phyloP scores from a whole-genome alignment of 2,888 invertebrate species.

The Smittia aterrima region DNA sequence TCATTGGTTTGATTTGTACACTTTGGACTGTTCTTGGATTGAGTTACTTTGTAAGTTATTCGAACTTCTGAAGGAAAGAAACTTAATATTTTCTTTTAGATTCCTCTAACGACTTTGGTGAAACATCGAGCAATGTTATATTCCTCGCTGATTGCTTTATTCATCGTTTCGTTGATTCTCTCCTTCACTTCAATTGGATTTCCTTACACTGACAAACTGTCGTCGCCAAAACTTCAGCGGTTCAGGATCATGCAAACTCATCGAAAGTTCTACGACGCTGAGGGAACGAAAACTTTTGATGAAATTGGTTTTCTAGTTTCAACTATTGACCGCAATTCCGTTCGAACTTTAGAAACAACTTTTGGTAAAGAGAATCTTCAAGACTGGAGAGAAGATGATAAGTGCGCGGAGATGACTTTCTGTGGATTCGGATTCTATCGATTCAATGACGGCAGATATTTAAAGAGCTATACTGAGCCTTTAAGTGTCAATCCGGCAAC shows the following conservation, averaged over 20 bases:
- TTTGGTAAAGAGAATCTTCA: neutral
- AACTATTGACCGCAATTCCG: conserved; percentile 18
- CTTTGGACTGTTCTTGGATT: conserved; percentile 51
- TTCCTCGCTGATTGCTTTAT: conserved; percentile 46
- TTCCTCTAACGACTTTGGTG: conserved; percentile 47
- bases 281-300: neutral
- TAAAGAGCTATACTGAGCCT: neutral
- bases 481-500: neutral
- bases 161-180: conserved; percentile 48
- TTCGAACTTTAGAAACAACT: neutral
- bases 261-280: neutral
- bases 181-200: conserved; percentile 55
- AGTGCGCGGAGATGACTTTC: neutral
- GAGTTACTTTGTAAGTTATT: conserved; percentile 50
- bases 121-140: conserved; percentile 47
- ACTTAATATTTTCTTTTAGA: conserved; percentile 42
- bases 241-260: neutral
- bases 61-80: conserved; percentile 5
- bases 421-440: conserved; percentile 13
- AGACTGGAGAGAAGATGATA: neutral
- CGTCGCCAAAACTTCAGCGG: conserved; percentile 54
- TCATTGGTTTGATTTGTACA: conserved; percentile 52
- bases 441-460: neutral
- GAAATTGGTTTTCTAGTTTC: neutral
- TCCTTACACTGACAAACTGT: conserved; percentile 56